These are phyloP conservation scores for Aphaenogaster rudis DNA, from an alignment of 1,140 invertebrate species.

Conservation along the genomic window DNA sequence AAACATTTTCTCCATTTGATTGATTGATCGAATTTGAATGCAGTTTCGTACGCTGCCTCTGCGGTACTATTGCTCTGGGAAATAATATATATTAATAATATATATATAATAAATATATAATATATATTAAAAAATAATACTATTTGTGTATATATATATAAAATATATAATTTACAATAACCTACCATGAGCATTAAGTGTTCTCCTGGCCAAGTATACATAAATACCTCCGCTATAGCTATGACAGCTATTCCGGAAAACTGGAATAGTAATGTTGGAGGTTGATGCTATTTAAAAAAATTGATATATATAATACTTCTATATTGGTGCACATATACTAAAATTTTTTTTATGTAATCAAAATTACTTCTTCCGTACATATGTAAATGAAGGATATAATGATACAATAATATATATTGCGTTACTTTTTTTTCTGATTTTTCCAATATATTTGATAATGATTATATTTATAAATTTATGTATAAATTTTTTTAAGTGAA, in stretches of 20 bases:
- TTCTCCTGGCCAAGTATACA: slow-evolving; percentile 22
- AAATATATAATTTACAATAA: neutral
- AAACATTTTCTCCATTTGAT: neutral
- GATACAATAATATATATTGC: neutral
- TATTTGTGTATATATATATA: neutral
- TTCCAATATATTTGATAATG: neutral
- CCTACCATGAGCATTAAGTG: neutral
- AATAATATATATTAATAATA: neutral
- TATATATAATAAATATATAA: neutral
- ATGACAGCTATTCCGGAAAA: neutral
- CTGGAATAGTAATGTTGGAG: neutral
- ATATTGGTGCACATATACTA: neutral
- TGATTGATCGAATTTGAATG: neutral
- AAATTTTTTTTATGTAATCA: neutral
- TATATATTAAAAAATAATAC: neutral
- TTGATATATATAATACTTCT: neutral
- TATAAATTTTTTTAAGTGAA: neutral
- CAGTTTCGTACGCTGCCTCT: neutral
- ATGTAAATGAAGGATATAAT: neutral
- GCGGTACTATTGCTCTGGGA: neutral
- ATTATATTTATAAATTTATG: neutral
- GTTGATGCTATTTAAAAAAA: neutral
- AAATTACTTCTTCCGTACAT: neutral
- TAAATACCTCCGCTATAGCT: neutral
- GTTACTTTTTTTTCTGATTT: neutral